Percentiles rank a stretch among this genome's conserved stretches.
Conservation (phyloP, 2,888 invertebrate genomes). For the Helobdella robusta region DNA sequence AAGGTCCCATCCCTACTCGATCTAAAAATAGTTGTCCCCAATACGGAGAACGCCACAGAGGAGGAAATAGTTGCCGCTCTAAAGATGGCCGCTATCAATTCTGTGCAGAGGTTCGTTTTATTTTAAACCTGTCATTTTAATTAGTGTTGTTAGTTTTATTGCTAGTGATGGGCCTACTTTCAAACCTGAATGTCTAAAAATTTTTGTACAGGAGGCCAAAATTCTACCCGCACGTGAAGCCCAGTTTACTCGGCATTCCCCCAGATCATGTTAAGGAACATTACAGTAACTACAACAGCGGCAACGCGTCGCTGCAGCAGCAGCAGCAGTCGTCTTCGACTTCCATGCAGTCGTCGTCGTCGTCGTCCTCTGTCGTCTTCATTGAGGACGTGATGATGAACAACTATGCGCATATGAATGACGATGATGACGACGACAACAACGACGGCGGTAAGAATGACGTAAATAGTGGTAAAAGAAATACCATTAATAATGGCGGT, state of each 20-base stretch:
- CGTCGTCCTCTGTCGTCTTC: too few species aligned
- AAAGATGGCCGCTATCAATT: slow-evolving; percentile 12
- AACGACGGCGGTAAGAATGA: slow-evolving; percentile 6
- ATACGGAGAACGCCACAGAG: not conserved
- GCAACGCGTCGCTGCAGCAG: too few species aligned
- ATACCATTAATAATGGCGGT: slow-evolving; percentile 11
- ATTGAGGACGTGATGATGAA: too few species aligned
- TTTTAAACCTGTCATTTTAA: too few species aligned
- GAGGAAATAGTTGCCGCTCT: not conserved
- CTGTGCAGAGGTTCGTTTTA: too few species aligned
- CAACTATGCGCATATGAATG: too few species aligned
- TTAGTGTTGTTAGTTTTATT: too few species aligned
- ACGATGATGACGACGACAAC: slow-evolving; percentile 3
- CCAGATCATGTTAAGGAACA: slow-evolving; percentile 3
- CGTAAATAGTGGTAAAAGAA: not conserved
- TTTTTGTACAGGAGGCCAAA: not conserved
- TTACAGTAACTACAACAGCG: too few species aligned
- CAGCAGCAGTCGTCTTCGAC: too few species aligned
- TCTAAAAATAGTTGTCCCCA: not conserved
- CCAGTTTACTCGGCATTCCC: slow-evolving; percentile 1
- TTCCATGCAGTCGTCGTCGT: too few species aligned
- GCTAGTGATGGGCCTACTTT: too few species aligned
- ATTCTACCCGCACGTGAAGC: too few species aligned
- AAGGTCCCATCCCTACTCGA: slow-evolving; percentile 8
- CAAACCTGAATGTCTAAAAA: not conserved